phyloP scores from a whole-genome alignment of 2,888 invertebrate species.

The Odontomyia ornata region DNA sequence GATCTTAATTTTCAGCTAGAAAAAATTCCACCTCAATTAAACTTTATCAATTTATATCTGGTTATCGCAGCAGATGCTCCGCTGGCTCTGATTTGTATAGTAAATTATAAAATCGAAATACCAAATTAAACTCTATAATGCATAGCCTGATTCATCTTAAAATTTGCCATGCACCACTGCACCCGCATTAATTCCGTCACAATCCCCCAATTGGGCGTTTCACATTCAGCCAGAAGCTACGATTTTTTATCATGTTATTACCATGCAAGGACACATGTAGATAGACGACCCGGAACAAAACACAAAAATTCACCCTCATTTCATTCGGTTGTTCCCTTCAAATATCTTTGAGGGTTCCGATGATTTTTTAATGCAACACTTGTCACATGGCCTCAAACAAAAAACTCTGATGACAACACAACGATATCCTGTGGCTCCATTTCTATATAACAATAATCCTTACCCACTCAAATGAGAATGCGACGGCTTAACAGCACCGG shows the following conservation, averaged over 20 bases:
- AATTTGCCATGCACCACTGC: background rate
- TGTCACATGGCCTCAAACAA: slow-evolving; percentile 13
- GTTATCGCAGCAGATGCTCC: no score
- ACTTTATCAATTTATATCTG: no score
- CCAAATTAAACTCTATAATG: no score
- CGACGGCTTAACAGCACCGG: background rate
- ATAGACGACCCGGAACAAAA: background rate
- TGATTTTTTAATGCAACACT: slow-evolving; percentile 43
- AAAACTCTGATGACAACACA: slow-evolving; percentile 4
- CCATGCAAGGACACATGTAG: background rate
- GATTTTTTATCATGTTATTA: slow-evolving; percentile 5
- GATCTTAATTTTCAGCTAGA: no score
- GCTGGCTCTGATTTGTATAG: no score
- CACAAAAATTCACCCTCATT: slow-evolving; percentile 26
- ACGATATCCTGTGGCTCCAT: slow-evolving; percentile 33
- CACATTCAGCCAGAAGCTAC: background rate
- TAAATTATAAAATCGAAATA: no score
- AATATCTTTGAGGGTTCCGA: slow-evolving; percentile 26
- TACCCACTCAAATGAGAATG: slow-evolving; percentile 24
- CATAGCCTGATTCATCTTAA: no score
- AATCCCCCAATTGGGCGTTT: slow-evolving; percentile 13
- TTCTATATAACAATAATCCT: slow-evolving; percentile 35
- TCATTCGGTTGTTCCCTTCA: background rate
- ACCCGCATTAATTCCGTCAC: background rate
- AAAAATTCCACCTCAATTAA: no score